These are phyloP conservation scores for Himalopsyche phryganea DNA, from an alignment of 1,140 invertebrate species.

Conservation along the genomic window DNA sequence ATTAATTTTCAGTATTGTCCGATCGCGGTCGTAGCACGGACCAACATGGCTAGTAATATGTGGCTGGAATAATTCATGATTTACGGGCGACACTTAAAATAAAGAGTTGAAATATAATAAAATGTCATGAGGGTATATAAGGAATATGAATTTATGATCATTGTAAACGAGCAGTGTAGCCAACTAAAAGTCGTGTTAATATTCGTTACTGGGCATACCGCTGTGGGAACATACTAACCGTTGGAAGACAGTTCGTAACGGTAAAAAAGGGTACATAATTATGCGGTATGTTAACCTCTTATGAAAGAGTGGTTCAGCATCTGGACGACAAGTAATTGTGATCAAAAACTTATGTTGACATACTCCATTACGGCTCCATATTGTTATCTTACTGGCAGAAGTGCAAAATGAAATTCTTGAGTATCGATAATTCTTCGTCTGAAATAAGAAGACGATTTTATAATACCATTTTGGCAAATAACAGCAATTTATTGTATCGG, in stretches of 20 bases:
- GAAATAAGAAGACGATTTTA: too few species aligned
- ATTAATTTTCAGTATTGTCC: constrained; percentile 1
- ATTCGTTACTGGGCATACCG: constrained; percentile 19
- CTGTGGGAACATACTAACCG: background rate
- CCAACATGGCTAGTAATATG: background rate
- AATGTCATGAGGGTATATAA: constrained; percentile 26
- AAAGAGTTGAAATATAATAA: constrained; percentile 32
- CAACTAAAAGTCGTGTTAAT: constrained; percentile 23
- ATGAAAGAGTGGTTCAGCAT: background rate
- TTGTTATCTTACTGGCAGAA: background rate
- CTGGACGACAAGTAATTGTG: background rate
- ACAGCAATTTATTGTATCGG: too few species aligned
- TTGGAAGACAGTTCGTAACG: too few species aligned
- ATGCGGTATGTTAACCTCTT: background rate
- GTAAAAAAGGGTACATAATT: background rate
- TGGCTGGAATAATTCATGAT: constrained; percentile 20
- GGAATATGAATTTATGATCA: constrained; percentile 32
- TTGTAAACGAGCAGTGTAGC: constrained; percentile 10
- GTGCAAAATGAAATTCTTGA: too few species aligned
- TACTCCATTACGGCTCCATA: background rate
- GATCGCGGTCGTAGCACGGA: background rate
- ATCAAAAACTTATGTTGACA: background rate
- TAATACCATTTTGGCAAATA: too few species aligned
- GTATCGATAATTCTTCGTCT: too few species aligned
- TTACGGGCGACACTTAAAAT: constrained; percentile 24